phyloP scores from a whole-genome alignment of 2,888 invertebrate species.

The Trichogramma dendrolimi region DNA sequence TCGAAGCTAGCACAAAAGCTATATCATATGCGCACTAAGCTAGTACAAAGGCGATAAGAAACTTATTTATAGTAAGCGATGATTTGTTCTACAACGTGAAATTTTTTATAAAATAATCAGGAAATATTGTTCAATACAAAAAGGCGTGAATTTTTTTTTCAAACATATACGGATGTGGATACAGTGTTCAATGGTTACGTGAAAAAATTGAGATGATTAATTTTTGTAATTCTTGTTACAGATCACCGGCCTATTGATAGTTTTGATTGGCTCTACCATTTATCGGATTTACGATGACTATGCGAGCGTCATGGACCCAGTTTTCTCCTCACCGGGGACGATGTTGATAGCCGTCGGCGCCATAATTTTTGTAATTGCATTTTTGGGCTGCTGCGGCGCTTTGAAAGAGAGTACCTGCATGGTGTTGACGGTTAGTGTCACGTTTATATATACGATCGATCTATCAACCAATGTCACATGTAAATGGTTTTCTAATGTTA shows the following conservation, averaged over 20 bases:
- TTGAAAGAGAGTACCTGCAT: conserved; percentile 72
- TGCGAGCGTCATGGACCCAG: conserved; percentile 58
- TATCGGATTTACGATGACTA: conserved; percentile 59
- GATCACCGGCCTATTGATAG: conserved; percentile 66
- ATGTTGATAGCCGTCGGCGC: conserved; percentile 73
- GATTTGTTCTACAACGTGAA: too few relatives aligned
- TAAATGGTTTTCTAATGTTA: conserved; percentile 7
- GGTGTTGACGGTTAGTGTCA: conserved; percentile 57
- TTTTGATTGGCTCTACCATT: conserved; percentile 64
- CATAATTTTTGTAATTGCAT: conserved; percentile 72
- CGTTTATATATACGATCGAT: background rate
- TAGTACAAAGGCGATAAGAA: too few relatives aligned
- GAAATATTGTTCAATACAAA: too few relatives aligned
- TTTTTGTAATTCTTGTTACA: conserved; percentile 45
- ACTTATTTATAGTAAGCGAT: too few relatives aligned
- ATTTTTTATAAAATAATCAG: too few relatives aligned
- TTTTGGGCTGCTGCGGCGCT: conserved; percentile 77
- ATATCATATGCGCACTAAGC: too few relatives aligned
- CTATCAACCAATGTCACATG: background rate
- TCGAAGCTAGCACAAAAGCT: too few relatives aligned
- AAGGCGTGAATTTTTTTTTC: too few relatives aligned
- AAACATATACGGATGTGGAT: too few relatives aligned
- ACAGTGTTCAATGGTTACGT: background rate
- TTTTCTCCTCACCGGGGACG: conserved; percentile 70
- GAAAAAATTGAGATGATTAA: background rate